Evolutionary conservation across 2,888 invertebrate species (phyloP).

Genomic region (Nymphalis polychloros): DNA sequence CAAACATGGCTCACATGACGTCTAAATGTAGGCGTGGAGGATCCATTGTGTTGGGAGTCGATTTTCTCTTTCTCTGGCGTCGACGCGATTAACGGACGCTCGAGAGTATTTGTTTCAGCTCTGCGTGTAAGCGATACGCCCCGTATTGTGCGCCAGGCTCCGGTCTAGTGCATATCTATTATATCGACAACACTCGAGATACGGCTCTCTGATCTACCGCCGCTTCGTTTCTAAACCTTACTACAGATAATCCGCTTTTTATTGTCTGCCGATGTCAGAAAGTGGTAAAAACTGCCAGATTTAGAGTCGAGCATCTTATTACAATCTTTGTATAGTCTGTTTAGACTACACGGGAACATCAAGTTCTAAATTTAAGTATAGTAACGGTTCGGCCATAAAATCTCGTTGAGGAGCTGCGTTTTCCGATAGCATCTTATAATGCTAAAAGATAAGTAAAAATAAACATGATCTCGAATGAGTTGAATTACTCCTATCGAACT

Average conservation of each 20-base stretch:
- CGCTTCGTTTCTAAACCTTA: conserved; percentile 63
- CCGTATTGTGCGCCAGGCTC: conserved; percentile 69
- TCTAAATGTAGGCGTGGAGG: conserved; percentile 61
- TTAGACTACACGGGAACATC: conserved; percentile 19
- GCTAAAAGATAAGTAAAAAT: conserved; percentile 20
- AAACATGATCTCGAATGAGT: conserved; percentile 36
- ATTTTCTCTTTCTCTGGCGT: conserved; percentile 69
- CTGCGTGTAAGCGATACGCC: conserved; percentile 74
- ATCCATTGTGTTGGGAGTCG: conserved; percentile 50
- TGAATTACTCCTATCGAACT: conserved; percentile 31
- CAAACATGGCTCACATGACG: conserved; percentile 61
- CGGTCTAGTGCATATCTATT: conserved; percentile 78
- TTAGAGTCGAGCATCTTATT: conserved; percentile 45
- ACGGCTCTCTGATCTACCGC: conserved; percentile 63
- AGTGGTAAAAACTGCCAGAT: conserved; percentile 47
- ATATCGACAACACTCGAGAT: conserved; percentile 67
- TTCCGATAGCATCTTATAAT: conserved; percentile 8
- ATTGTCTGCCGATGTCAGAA: conserved; percentile 51
- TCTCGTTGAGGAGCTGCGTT: conserved; percentile 18
- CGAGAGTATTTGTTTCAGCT: conserved; percentile 71
- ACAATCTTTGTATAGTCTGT: conserved; percentile 37
- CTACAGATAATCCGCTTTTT: conserved; percentile 38
- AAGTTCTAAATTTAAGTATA: conserved; percentile 29
- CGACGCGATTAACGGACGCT: conserved; percentile 71
- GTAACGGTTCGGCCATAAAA: conserved; percentile 22